Percentiles rank a stretch among this genome's conserved stretches.
phyloP scores from a whole-genome alignment of 1,140 invertebrate species.

The Scylla paramamosain region DNA sequence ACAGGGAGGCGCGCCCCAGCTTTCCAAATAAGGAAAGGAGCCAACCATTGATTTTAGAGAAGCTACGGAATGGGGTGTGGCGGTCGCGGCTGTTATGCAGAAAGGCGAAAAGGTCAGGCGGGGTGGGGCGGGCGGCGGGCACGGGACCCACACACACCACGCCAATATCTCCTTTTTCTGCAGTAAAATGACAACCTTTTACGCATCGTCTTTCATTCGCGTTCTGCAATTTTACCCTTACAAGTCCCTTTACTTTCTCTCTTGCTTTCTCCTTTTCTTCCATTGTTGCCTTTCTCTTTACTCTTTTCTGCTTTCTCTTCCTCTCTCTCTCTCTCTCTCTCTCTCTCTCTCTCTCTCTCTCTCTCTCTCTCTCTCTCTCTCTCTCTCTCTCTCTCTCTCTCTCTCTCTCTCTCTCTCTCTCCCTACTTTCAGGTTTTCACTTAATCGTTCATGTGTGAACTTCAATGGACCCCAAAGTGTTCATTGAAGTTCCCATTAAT shows the following conservation, averaged over 20 bases:
- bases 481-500: too few species aligned
- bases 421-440: too few species aligned
- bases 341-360: too few species aligned
- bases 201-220: background rate
- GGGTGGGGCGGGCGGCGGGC: background rate
- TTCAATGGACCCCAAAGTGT: too few species aligned
- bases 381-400: too few species aligned
- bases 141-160: background rate
- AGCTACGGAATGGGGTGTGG: background rate
- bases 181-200: background rate
- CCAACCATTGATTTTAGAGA: background rate
- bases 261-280: background rate
- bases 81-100: background rate
- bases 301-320: background rate
- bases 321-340: conserved; percentile 1
- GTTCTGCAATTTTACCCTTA: background rate
- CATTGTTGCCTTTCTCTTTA: conserved; percentile 12
- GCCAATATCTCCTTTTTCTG: background rate
- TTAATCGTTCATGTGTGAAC: too few species aligned
- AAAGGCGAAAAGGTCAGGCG: background rate
- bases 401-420: too few species aligned
- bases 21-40: background rate
- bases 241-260: conserved; percentile 22
- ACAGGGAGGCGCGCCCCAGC: background rate
- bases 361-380: too few species aligned